Percentiles rank a stretch among this genome's conserved stretches.
Conservation (phyloP, 2,797 vertebrate species). For the Crax fasciolata region DNA sequence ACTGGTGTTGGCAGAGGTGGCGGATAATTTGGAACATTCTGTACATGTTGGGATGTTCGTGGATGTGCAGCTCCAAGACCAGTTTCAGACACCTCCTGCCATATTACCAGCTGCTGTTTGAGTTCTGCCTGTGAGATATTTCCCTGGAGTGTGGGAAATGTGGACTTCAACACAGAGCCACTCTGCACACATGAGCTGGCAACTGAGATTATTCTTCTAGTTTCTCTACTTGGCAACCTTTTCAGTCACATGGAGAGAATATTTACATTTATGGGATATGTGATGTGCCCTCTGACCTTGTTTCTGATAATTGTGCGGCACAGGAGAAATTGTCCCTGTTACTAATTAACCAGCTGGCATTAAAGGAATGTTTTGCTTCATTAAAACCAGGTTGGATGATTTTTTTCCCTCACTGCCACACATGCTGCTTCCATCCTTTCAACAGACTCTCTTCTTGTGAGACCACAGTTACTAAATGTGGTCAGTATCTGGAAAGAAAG, state of each 20-base stretch:
- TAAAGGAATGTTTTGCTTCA: constrained; percentile 10
- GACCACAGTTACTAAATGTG: not conserved
- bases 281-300: not conserved
- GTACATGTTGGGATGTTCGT: fast-evolving
- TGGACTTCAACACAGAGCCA: not conserved
- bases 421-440: not conserved
- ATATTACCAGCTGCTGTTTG: not conserved
- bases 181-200: not conserved
- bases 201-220: not conserved
- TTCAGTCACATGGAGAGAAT: not conserved
- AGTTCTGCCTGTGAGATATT: not conserved
- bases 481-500: not conserved
- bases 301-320: not conserved
- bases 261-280: not conserved
- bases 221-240: not conserved
- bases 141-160: fast-evolving
- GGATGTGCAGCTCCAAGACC: not conserved
- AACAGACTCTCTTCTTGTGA: not conserved
- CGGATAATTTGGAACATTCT: not conserved
- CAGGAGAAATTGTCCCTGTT: not conserved
- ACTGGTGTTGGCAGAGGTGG: not conserved
- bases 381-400: not conserved
- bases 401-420: not conserved
- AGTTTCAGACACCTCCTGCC: not conserved
- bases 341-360: not conserved